Conservation (phyloP, 2,113 vertebrate genomes). For the Synodontis membranacea region DNA sequence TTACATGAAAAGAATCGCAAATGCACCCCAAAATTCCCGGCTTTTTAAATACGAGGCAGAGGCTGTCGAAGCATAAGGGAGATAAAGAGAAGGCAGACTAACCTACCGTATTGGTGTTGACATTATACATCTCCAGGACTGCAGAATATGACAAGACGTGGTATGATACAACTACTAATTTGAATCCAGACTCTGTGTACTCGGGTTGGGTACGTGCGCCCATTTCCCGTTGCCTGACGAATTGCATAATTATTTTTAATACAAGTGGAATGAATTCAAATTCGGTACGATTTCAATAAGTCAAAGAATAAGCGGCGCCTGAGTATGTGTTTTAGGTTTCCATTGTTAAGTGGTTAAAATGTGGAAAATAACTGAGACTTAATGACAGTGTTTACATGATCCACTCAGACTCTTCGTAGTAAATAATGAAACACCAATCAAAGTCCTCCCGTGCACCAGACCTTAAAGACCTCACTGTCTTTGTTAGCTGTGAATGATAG, state of each 20-base stretch:
- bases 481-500: not conserved
- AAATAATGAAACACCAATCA: no score
- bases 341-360: not conserved
- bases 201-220: no score
- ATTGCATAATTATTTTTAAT: no score
- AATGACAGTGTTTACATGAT: no score
- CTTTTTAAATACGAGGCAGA: constrained; percentile 30
- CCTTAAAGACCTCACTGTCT: not conserved
- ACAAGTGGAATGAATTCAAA: not conserved
- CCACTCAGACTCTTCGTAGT: no score
- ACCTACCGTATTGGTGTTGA: constrained; percentile 15
- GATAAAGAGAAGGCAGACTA: constrained; percentile 9
- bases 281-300: not conserved
- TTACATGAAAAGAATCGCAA: constrained; percentile 50
- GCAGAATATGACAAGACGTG: not conserved
- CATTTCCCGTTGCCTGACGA: no score
- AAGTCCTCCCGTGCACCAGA: not conserved
- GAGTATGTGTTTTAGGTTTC: not conserved
- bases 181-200: constrained; percentile 9
- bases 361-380: no score
- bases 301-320: not conserved
- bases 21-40: constrained; percentile 39
- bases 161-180: not conserved
- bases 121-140: constrained; percentile 4
- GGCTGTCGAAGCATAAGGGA: constrained; percentile 31